Evolutionary conservation across 2,113 vertebrate genomes (phyloP).

Genomic region (Onychostoma macrolepis): DNA sequence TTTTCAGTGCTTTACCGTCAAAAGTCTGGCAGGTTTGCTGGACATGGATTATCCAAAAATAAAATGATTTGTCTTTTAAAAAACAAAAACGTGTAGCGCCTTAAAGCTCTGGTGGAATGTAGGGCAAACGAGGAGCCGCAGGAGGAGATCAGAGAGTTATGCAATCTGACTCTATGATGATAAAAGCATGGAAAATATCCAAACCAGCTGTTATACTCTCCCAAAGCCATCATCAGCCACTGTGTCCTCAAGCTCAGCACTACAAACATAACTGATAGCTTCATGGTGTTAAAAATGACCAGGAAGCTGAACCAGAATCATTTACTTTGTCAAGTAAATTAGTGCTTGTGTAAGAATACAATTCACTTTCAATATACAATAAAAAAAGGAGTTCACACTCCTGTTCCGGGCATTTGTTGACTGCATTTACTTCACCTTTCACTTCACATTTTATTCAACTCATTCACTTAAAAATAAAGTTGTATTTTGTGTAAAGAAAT

Average conservation of each 20-base stretch:
- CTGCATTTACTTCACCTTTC: neutral
- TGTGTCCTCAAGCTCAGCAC: neutral
- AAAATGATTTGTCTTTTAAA: neutral
- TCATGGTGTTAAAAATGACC: neutral
- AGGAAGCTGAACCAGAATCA: neutral
- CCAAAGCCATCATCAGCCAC: neutral
- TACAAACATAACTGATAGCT: neutral
- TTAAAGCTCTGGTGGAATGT: conserved; percentile 50
- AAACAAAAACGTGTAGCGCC: neutral
- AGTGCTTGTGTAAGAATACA: neutral
- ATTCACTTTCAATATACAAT: neutral
- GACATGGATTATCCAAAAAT: conserved; percentile 30
- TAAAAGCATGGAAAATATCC: conserved; percentile 48
- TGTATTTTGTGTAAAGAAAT: neutral
- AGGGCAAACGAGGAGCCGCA: conserved; percentile 35
- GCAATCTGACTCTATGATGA: conserved; percentile 46
- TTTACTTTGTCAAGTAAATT: neutral
- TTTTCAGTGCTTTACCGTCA: neutral
- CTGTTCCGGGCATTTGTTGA: neutral
- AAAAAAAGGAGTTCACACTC: neutral
- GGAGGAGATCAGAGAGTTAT: conserved; percentile 53
- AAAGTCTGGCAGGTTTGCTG: conserved; percentile 10
- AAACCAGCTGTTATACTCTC: conserved; percentile 45
- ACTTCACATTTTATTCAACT: neutral
- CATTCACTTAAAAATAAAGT: neutral